Conservation (phyloP, 2,797 vertebrate species). For the Enteromius treurensis region DNA sequence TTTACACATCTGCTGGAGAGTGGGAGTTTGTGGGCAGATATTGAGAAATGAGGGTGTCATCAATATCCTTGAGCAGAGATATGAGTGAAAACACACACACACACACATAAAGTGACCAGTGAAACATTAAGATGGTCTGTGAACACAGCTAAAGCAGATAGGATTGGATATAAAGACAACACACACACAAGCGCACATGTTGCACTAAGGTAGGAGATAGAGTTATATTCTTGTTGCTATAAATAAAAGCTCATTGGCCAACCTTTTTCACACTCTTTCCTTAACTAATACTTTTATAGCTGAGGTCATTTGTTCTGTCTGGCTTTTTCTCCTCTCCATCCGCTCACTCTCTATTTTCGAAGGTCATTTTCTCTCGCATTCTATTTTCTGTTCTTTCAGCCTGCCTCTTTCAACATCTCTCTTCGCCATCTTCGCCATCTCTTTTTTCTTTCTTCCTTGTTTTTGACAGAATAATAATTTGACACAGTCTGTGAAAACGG, state of each 20-base stretch:
- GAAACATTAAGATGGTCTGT: slow-evolving; percentile 15
- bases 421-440: background rate
- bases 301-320: slow-evolving; percentile 33
- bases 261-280: slow-evolving; percentile 40
- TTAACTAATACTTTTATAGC: slow-evolving; percentile 35
- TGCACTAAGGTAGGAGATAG: slow-evolving; percentile 14
- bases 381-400: background rate
- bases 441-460: background rate
- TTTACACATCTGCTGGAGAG: slow-evolving; percentile 2
- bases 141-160: background rate
- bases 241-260: slow-evolving; percentile 46
- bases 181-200: background rate
- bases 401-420: background rate
- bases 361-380: slow-evolving; percentile 19
- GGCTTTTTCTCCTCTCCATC: slow-evolving; percentile 6
- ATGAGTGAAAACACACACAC: slow-evolving; percentile 21
- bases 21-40: slow-evolving; percentile 1
- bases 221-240: slow-evolving; percentile 51
- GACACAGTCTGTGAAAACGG: background rate
- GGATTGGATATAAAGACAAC: slow-evolving; percentile 6
- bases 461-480: background rate
- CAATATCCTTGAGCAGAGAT: slow-evolving; percentile 43
- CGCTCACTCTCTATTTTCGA: background rate
- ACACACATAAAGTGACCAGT: slow-evolving; percentile 6
- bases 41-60: slow-evolving; percentile 54